Percentiles rank a stretch among this genome's conserved stretches.
Conservation (phyloP, 92 coral and sea anemone species). For the Galaxea fascicularis region DNA sequence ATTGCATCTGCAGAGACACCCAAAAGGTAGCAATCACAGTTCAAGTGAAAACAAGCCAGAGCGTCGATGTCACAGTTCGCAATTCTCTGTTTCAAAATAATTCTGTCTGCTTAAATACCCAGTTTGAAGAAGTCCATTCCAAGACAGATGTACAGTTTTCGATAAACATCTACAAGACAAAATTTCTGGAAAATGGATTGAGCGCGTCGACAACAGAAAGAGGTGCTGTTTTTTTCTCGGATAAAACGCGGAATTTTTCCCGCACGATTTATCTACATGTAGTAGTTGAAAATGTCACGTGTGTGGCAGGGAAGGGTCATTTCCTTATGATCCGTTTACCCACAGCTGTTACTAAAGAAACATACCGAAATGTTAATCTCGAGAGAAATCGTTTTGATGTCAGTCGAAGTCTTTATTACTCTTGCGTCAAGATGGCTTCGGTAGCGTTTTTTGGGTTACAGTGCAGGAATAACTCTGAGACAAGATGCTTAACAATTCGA, state of each 20-base stretch:
- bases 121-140: neutral
- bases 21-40: neutral
- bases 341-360: constrained; percentile 21
- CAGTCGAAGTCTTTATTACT: constrained; percentile 23
- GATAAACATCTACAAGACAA: neutral
- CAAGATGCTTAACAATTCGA: neutral
- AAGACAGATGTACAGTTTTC: neutral
- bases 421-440: neutral
- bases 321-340: constrained; percentile 2
- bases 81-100: constrained; percentile 20
- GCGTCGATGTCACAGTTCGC: constrained; percentile 6
- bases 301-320: constrained; percentile 1
- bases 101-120: neutral
- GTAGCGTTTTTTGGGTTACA: constrained; percentile 8
- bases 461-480: constrained; percentile 1
- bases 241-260: neutral
- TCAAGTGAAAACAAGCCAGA: neutral
- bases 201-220: neutral
- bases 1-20: neutral
- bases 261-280: neutral
- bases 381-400: neutral
- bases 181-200: constrained; percentile 7
- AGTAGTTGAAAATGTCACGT: neutral
- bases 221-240: constrained; percentile 4
- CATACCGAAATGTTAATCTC: neutral